Base-by-base conservation (phyloP, 2,113 vertebrate genomes). In the Sciurus niger region DNA sequence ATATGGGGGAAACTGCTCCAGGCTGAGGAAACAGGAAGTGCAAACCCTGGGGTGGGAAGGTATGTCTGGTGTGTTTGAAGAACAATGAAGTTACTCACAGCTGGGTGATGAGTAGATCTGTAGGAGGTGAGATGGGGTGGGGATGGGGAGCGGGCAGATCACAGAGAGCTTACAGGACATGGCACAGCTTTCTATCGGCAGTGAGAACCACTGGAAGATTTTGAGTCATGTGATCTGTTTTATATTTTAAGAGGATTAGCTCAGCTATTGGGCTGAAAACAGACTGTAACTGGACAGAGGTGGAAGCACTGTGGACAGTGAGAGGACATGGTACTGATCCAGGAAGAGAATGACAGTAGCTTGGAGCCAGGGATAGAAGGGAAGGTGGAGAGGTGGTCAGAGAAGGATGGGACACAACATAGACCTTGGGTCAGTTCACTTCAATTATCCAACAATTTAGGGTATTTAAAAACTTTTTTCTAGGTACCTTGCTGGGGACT, bases 221-320 rank as follows among this genome's bases (percentile, higher is more conserved):
- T 65, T 70, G n/a, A 86, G 67, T 30, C 32, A 51, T 34, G 65
- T 34, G 32, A 79, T 84, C 12, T 68, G 4, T 93, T 94, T 96
- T 89, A 65, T 53, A 63, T 82, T 82, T 80, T 90, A 78, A 85
- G 55, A 85, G 22, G 68, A 70, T 91, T 74, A 63, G 78, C 68
- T 53, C 63, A 17, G 32, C 40, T 80, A 1, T 85, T 88, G n/a
- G 12, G 40, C 53, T 93, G 84, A 82, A 96, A 83, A 87, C 46
- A 58, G 74, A 86, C 32, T 53, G 4, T 14, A n/a, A 85, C 40
- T n/a, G 8, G 10, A 88, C n/a, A 65, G 58, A 30, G 17, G 11
- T 51, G 17, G 18, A 90, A 90, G 28, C 22, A 16, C 17, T 78
- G 8, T 51, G 51, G 76, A 11, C 6, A 63, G 30, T 25, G 34